Evolutionary conservation across 2,888 invertebrate genomes (phyloP).

Genomic region (Cynaeus angustus): DNA sequence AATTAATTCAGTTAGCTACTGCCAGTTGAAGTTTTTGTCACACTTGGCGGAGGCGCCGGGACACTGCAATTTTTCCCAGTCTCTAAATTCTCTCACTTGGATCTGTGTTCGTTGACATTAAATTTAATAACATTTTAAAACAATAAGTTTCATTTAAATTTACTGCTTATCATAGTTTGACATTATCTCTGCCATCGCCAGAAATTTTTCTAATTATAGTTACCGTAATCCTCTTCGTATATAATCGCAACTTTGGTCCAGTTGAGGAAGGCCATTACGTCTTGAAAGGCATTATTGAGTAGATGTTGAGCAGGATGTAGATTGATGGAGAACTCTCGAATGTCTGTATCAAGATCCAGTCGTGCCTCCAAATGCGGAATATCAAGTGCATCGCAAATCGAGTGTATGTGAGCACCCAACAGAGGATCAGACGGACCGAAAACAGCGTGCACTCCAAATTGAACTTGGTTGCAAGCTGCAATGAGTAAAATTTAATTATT

Average conservation of each 20-base stretch:
- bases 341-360: slow-evolving; percentile 76
- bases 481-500: not conserved
- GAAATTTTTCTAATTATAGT: slow-evolving; percentile 50
- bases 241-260: slow-evolving; percentile 88
- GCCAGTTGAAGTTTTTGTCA: slow-evolving; percentile 5
- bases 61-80: not conserved
- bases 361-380: slow-evolving; percentile 86
- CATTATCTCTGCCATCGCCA: too few species aligned
- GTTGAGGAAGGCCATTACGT: slow-evolving; percentile 84
- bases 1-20: slow-evolving; percentile 19
- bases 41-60: slow-evolving; percentile 21
- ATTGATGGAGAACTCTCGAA: slow-evolving; percentile 84
- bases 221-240: slow-evolving; percentile 86
- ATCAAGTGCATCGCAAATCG: slow-evolving; percentile 86
- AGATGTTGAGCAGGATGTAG: slow-evolving; percentile 83
- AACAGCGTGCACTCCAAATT: slow-evolving; percentile 82
- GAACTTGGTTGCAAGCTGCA: slow-evolving; percentile 82
- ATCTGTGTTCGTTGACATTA: not conserved
- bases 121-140: not conserved
- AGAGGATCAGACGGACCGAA: slow-evolving; percentile 87
- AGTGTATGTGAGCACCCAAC: slow-evolving; percentile 84
- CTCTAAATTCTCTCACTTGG: not conserved
- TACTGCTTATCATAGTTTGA: too few species aligned
- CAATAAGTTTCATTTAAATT: too few species aligned
- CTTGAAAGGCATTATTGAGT: slow-evolving; percentile 83